Evolutionary conservation across 1,140 invertebrate genomes (phyloP).

Genomic region (Zaprionus capensis): DNA sequence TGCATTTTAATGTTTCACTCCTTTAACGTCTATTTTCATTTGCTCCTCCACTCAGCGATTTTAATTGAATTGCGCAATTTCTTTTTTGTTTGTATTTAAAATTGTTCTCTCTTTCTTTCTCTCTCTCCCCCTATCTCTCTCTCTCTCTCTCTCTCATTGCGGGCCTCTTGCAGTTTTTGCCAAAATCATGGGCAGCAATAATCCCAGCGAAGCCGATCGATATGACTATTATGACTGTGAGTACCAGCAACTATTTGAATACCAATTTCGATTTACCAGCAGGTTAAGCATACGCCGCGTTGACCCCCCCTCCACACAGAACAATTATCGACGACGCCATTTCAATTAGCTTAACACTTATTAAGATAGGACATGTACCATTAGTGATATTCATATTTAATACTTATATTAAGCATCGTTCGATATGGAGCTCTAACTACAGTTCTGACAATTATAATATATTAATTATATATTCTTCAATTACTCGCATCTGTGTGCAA

Average conservation of each 20-base stretch:
- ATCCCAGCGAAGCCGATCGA: slow-evolving; percentile 79
- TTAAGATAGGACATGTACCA: no score
- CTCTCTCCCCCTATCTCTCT: not conserved
- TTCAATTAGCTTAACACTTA: not conserved
- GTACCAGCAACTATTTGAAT: slow-evolving; percentile 43
- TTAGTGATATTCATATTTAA: no score
- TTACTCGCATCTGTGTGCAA: no score
- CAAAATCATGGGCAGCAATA: slow-evolving; percentile 83
- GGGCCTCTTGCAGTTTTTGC: slow-evolving; percentile 64
- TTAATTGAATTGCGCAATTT: slow-evolving; percentile 65
- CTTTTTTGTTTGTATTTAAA: slow-evolving; percentile 43
- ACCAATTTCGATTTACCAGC: slow-evolving; percentile 4
- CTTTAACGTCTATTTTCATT: slow-evolving; percentile 61
- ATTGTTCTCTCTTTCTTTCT: slow-evolving; percentile 25
- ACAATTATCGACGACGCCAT: not conserved
- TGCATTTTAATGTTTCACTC: slow-evolving; percentile 47
- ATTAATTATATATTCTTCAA: no score
- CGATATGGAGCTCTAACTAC: no score
- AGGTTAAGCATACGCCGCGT: slow-evolving; percentile 32
- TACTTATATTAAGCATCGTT: no score
- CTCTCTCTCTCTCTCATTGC: slow-evolving; percentile 2
- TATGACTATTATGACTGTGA: slow-evolving; percentile 83
- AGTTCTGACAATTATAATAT: no score
- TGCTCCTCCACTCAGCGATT: slow-evolving; percentile 38
- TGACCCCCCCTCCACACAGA: not conserved